These are phyloP conservation scores for Rallus limicola DNA, from an alignment of 2,113 vertebrate species.

Conservation along the genomic window DNA sequence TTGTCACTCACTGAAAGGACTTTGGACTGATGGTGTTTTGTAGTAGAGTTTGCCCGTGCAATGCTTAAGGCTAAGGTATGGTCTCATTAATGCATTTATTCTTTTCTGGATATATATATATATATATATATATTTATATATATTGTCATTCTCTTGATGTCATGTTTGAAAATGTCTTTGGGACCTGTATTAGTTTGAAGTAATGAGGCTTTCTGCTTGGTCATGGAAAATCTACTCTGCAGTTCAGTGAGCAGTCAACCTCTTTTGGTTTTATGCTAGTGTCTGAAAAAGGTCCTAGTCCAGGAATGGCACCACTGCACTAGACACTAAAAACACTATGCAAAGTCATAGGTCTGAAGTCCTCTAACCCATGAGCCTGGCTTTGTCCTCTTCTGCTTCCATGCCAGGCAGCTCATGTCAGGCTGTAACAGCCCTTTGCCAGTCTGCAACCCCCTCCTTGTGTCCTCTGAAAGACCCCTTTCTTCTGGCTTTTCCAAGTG, in stretches of 20 bases:
- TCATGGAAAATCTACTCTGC: neutral
- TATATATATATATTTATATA: neutral
- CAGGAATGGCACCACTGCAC: neutral
- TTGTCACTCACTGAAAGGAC: neutral
- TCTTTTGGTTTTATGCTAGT: neutral
- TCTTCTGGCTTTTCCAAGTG: neutral
- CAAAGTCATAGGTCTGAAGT: neutral
- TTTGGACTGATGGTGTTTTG: neutral
- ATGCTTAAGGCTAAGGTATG: neutral
- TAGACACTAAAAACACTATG: neutral
- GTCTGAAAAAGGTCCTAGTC: neutral
- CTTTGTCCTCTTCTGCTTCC: neutral
- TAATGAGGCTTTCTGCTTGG: neutral
- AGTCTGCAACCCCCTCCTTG: neutral
- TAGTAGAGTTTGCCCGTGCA: neutral
- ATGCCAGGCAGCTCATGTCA: neutral
- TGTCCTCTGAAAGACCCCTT: neutral
- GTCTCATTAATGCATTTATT: neutral
- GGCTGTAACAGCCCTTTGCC: neutral
- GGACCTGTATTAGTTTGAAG: neutral
- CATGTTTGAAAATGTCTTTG: neutral
- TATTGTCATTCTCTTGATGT: neutral
- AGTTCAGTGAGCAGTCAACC: neutral
- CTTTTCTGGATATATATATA: neutral
- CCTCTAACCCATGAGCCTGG: neutral